Percentiles rank a stretch among this genome's conserved stretches.
These are phyloP conservation scores for Sminthurides bifidus DNA, from an alignment of 1,140 invertebrate species.

Conservation along the genomic window DNA sequence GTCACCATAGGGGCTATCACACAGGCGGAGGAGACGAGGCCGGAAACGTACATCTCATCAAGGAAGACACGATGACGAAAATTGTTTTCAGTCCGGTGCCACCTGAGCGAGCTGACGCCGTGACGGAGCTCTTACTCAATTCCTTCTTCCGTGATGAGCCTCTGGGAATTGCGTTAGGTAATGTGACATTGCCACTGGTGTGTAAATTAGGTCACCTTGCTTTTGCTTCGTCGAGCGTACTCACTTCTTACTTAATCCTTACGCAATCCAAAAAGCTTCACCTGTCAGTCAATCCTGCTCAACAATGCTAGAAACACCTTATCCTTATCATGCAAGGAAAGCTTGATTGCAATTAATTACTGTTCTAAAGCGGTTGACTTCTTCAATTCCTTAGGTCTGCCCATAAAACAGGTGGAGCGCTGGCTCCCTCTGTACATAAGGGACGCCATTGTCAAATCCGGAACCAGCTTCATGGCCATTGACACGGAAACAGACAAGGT, in stretches of 20 bases:
- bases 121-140: constrained; percentile 7
- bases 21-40: too few relatives aligned
- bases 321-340: not conserved
- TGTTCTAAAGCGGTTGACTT: too few relatives aligned
- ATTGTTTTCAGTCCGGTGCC: not conserved
- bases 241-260: too few relatives aligned
- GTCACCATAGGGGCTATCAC: too few relatives aligned
- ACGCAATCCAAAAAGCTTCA: too few relatives aligned
- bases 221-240: too few relatives aligned
- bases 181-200: too few relatives aligned
- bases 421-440: constrained; percentile 12
- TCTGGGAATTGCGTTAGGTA: constrained; percentile 10
- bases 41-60: not conserved
- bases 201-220: too few relatives aligned
- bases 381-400: too few relatives aligned
- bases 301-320: not conserved
- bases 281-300: not conserved
- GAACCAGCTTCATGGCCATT: constrained; percentile 6
- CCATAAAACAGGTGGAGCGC: constrained; percentile 7
- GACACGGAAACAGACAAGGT: constrained; percentile 10
- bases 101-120: not conserved
- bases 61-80: constrained; percentile 1
- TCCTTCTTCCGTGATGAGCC: constrained; percentile 14
- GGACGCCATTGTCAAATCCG: constrained; percentile 1
- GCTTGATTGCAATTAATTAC: not conserved